Conservation (phyloP, 2,888 invertebrate species). For the Diadegma fenestrale region DNA sequence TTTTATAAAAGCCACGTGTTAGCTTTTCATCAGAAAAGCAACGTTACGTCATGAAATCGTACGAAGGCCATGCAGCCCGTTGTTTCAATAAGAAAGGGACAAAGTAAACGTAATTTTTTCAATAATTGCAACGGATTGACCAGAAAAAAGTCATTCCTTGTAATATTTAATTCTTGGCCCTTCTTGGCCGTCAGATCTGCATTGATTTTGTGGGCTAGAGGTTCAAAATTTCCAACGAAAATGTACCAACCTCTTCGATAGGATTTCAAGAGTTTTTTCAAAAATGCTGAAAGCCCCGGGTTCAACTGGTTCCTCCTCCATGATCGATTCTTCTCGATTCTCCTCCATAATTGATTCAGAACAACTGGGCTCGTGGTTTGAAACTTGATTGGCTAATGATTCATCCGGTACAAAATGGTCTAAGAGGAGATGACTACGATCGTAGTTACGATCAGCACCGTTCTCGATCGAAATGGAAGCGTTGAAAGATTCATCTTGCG, state of each 20-base stretch:
- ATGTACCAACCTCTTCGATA: constrained; percentile 43
- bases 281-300: constrained; percentile 36
- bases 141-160: not conserved
- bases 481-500: not conserved
- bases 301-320: not conserved
- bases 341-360: not conserved
- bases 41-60: no score
- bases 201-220: not conserved
- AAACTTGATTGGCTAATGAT: not conserved
- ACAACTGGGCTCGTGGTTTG: not conserved
- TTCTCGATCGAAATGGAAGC: constrained; percentile 1
- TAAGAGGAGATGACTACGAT: not conserved
- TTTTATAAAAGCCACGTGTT: not conserved
- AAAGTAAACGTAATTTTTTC: not conserved
- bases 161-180: not conserved
- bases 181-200: not conserved
- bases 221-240: not conserved
- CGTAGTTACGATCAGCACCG: not conserved
- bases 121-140: not conserved
- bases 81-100: not conserved
- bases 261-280: constrained; percentile 51
- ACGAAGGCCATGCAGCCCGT: no score
- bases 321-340: not conserved
- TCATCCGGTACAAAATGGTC: constrained; percentile 4
- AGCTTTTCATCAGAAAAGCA: not conserved